Percentiles rank a stretch among this genome's conserved stretches.
Conservation (phyloP, 2,113 vertebrate species). For the Dipodomys spectabilis region DNA sequence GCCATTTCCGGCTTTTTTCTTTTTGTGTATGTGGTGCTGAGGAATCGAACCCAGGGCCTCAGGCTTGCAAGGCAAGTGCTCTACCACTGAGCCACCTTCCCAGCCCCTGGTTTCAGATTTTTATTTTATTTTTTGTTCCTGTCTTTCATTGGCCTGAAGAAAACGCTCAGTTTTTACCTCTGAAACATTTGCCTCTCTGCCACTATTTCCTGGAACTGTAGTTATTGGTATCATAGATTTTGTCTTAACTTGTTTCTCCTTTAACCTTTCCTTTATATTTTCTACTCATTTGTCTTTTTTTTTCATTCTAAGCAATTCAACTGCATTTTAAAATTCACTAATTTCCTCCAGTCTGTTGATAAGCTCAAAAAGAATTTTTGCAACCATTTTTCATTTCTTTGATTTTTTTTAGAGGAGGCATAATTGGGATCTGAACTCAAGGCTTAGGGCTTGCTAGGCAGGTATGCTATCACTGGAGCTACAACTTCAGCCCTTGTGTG, state of each 20-base stretch:
- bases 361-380: not conserved
- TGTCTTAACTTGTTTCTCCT: not conserved
- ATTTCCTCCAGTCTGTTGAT: conserved; percentile 10
- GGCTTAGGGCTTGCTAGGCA: too few species aligned
- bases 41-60: too few species aligned
- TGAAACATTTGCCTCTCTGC: not conserved
- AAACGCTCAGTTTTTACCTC: not conserved
- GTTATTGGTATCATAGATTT: not conserved
- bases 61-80: too few species aligned
- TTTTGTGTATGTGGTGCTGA: too few species aligned
- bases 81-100: too few species aligned
- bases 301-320: not conserved
- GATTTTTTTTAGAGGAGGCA: too few species aligned
- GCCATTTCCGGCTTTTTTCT: too few species aligned
- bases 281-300: not conserved
- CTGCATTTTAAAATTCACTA: not conserved
- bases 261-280: not conserved
- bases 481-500: too few species aligned
- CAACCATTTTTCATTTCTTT: too few species aligned
- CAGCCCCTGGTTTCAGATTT: too few species aligned
- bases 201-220: not conserved
- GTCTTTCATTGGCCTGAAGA: not conserved
- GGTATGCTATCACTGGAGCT: too few species aligned
- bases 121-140: not conserved
- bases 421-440: too few species aligned